phyloP scores from a whole-genome alignment of 2,797 vertebrate species.

The Picus viridis region DNA sequence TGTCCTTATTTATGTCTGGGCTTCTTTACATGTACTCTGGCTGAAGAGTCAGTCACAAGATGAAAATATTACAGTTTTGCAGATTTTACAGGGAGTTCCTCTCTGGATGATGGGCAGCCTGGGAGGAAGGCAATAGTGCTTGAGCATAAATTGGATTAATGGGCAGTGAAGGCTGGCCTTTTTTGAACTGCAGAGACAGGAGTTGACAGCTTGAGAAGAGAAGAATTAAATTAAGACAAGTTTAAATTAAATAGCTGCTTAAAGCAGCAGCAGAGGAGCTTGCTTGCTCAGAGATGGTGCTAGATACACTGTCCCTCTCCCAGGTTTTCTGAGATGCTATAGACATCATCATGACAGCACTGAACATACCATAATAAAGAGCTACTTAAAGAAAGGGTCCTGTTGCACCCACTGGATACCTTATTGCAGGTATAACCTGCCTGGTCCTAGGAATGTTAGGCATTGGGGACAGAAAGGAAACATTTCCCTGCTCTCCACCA shows the following conservation, averaged over 20 bases:
- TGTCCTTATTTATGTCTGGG: neutral
- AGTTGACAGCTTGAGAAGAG: conserved; percentile 27
- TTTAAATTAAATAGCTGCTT: conserved; percentile 56
- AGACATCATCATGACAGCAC: neutral
- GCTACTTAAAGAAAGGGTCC: neutral
- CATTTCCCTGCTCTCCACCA: neutral
- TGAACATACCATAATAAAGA: neutral
- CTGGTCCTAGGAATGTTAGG: neutral
- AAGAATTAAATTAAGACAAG: conserved; percentile 52
- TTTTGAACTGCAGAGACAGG: conserved; percentile 8
- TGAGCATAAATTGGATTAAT: conserved; percentile 49
- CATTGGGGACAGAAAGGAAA: neutral
- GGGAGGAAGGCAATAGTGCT: neutral
- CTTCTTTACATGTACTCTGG: neutral
- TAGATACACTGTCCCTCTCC: neutral
- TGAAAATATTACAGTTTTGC: neutral
- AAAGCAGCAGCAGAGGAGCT: neutral
- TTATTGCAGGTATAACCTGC: neutral
- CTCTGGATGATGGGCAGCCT: neutral
- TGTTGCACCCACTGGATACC: neutral
- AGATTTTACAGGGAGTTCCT: neutral
- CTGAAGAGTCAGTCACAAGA: neutral
- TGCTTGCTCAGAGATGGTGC: neutral
- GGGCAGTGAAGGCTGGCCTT: conserved; percentile 30
- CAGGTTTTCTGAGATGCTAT: neutral